These are phyloP conservation scores for Hippocampus abdominalis DNA, from an alignment of 2,113 vertebrate species.

Conservation along the genomic window DNA sequence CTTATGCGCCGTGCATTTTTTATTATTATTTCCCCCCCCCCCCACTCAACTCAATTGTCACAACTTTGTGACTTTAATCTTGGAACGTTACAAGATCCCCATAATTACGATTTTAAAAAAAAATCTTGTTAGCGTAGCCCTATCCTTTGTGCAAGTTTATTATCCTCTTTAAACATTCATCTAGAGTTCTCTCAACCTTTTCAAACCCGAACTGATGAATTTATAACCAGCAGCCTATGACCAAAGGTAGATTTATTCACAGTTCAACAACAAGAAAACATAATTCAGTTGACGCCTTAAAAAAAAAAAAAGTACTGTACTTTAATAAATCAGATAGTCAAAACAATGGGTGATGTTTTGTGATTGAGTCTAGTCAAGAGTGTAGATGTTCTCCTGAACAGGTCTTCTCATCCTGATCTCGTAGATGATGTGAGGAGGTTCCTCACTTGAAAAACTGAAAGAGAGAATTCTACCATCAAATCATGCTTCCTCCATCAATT, in stretches of 20 bases:
- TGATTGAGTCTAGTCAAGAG: conserved; percentile 45
- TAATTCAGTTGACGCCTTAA: not conserved
- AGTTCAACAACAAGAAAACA: conserved; percentile 1
- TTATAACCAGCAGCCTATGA: not conserved
- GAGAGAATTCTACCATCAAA: not conserved
- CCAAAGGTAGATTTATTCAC: not conserved
- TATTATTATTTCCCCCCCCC: no score
- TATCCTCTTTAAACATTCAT: not conserved
- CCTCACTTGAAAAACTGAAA: conserved; percentile 68
- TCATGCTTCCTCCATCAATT: no score
- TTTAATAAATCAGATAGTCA: not conserved
- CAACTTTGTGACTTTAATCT: no score
- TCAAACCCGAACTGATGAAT: not conserved
- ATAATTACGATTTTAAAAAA: no score
- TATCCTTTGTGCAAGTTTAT: not conserved
- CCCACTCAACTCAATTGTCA: no score
- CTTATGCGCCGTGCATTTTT: no score
- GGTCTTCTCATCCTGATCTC: conserved; percentile 72
- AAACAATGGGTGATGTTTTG: not conserved
- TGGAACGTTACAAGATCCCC: no score
- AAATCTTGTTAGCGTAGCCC: no score
- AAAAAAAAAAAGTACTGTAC: not conserved
- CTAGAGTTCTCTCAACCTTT: not conserved
- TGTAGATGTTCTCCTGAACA: conserved; percentile 76
- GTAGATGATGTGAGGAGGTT: conserved; percentile 73